phyloP scores from a whole-genome alignment of 2,888 invertebrate species.

The Labia minor region DNA sequence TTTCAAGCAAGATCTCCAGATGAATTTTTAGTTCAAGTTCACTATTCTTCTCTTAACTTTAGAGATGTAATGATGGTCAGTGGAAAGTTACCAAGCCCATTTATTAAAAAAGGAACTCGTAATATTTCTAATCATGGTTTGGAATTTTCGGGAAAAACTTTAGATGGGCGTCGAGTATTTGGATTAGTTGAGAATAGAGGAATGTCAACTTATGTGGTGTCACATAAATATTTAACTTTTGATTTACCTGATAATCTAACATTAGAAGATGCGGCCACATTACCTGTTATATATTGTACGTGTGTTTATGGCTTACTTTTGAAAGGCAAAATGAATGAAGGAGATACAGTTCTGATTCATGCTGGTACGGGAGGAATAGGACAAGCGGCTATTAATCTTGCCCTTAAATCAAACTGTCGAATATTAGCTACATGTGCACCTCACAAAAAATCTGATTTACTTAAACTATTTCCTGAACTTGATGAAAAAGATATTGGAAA shows the following conservation, averaged over 20 bases:
- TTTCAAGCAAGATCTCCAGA: neutral
- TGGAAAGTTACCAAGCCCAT: conserved; percentile 75
- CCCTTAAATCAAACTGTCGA: conserved; percentile 50
- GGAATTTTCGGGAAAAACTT: conserved; percentile 39
- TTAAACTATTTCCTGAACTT: conserved; percentile 43
- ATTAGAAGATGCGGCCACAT: conserved; percentile 51
- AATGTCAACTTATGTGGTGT: conserved; percentile 42
- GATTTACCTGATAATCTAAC: conserved; percentile 47
- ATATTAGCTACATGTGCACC: conserved; percentile 62
- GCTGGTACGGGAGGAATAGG: conserved; percentile 62
- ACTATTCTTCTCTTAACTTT: conserved; percentile 80
- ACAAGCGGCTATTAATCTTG: conserved; percentile 63
- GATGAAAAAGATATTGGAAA: conserved; percentile 64
- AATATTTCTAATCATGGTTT: conserved; percentile 41
- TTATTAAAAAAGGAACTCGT: conserved; percentile 31
- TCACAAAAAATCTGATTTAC: no score
- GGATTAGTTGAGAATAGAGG: conserved; percentile 37
- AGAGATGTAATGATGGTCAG: conserved; percentile 90
- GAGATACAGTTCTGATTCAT: conserved; percentile 42
- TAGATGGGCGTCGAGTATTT: conserved; percentile 38
- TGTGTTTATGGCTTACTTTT: conserved; percentile 41
- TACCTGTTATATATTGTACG: conserved; percentile 30
- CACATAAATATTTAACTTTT: conserved; percentile 42
- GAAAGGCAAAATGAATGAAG: conserved; percentile 42
- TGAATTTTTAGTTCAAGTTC: conserved; percentile 44